Conservation (phyloP, 1,140 invertebrate genomes). For the Micrasema minimum region DNA sequence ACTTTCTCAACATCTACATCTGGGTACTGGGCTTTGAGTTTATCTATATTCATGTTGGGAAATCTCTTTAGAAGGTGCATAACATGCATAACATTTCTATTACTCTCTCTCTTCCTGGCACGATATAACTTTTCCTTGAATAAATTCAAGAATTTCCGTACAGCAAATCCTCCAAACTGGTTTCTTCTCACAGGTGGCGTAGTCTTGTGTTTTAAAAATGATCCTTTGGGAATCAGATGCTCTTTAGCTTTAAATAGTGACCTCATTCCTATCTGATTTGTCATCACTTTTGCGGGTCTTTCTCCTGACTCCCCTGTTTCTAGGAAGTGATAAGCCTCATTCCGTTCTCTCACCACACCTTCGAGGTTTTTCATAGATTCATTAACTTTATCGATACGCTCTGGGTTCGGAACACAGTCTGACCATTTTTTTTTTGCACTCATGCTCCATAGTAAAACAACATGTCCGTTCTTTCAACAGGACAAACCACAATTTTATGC, state of each 20-base stretch:
- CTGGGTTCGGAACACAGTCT: conserved; percentile 92
- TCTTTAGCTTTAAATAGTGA: conserved; percentile 59
- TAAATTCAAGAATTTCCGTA: conserved; percentile 72
- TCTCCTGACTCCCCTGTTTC: conserved; percentile 91
- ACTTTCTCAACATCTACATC: conserved; percentile 78
- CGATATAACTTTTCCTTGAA: conserved; percentile 75
- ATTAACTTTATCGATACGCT: conserved; percentile 94
- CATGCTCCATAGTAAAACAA: conserved; percentile 95
- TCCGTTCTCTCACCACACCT: conserved; percentile 90
- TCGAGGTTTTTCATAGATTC: conserved; percentile 97
- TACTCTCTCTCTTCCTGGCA: conserved; percentile 67
- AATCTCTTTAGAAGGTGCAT: conserved; percentile 76
- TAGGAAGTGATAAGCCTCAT: conserved; percentile 88
- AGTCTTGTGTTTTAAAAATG: conserved; percentile 69
- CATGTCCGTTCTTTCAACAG: conserved; percentile 96
- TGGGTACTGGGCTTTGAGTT: conserved; percentile 79
- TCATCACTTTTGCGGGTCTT: conserved; percentile 69
- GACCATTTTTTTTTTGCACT: conserved; percentile 73
- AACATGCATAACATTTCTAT: conserved; percentile 73
- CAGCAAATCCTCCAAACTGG: conserved; percentile 65
- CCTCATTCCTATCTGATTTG: conserved; percentile 71
- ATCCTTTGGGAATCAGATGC: conserved; percentile 66
- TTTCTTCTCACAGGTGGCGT: conserved; percentile 56
- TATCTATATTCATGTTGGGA: conserved; percentile 79
- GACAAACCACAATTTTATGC: conserved; percentile 98